phyloP scores from a whole-genome alignment of 2,797 vertebrate genomes.

The Pelochelys cantorii region DNA sequence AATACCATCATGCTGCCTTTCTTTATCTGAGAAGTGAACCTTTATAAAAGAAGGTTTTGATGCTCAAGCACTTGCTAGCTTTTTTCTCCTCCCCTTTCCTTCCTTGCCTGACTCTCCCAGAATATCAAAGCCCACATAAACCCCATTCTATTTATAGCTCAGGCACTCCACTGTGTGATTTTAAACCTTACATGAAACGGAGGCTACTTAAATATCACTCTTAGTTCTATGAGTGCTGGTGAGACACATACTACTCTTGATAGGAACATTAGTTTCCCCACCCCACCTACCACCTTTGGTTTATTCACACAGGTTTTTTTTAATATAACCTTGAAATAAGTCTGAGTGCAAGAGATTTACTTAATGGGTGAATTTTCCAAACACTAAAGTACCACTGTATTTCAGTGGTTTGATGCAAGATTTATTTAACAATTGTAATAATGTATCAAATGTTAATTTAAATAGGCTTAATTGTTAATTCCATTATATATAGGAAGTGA shows the following conservation, averaged over 20 bases:
- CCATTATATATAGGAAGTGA: neutral
- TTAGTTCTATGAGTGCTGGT: neutral
- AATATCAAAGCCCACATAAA: neutral
- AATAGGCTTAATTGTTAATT: constrained; percentile 20
- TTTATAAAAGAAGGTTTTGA: constrained; percentile 54
- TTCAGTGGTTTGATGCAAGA: neutral
- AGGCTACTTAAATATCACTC: neutral
- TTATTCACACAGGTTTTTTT: neutral
- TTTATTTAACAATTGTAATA: neutral
- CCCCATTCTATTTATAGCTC: neutral
- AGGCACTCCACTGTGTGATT: neutral
- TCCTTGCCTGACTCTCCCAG: neutral
- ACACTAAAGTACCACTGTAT: neutral
- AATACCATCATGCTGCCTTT: constrained; percentile 46
- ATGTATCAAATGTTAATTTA: constrained; percentile 30
- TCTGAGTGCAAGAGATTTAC: rapidly evolving
- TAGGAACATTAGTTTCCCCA: neutral
- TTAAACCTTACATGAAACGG: neutral
- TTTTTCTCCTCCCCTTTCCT: neutral
- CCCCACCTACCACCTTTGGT: neutral
- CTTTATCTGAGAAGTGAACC: constrained; percentile 24
- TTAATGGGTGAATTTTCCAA: rapidly evolving
- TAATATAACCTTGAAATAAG: neutral
- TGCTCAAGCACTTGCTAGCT: constrained; percentile 25
- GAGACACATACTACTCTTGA: neutral